Evolutionary conservation across 2,888 invertebrate genomes (phyloP), one percentile per base, ranked within the genome.

Genomic region (Congeria kusceri): DNA sequence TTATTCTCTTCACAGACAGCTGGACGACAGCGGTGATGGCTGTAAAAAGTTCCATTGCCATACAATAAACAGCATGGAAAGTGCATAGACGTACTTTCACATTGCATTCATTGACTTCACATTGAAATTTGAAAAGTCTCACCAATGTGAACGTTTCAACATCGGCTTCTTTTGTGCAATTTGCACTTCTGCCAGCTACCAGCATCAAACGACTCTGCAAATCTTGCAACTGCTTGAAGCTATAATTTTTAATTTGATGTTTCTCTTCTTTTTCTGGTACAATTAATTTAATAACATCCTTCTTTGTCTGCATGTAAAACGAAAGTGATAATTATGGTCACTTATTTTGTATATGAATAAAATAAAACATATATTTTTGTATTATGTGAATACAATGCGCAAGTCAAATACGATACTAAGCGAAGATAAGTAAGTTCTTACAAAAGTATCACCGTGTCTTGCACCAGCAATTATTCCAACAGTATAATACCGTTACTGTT

Each of bases 141-240:
- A 91, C 91, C 82, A 82, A 68, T 23, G 85, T 87, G 65, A 91
- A 91, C 29, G 73, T 77, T 32, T 90, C 89, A 2, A 91, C 89
- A 27, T 88, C 85, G 28, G 88, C 87, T 47, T 86, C 89, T n/a
- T 87, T 89, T 57, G 86, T 87, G 20, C n/a, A 9, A 1, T 13
- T 7, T 11, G 53, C 18, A 1, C 23, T 53, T 78, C 89, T 89
- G 20, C 92, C 92, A 57, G 92, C 92, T 1, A 92, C 91, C 59
- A 92, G 69, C 90, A 92, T 91, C 49, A 92, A 85, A 62, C 91
- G 86, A 59, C 91, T 91, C 80, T 92, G 92, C 29, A 92, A 80
- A 68, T 92, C 92, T 59, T 86, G 84, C 25, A 92, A 77, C 59
- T 90, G 84, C 29, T 79, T 72, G 62, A 82, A 87, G 18, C 77